These are phyloP conservation scores for Meiosimyza platycephala DNA, from an alignment of 2,888 invertebrate species.

Conservation along the genomic window DNA sequence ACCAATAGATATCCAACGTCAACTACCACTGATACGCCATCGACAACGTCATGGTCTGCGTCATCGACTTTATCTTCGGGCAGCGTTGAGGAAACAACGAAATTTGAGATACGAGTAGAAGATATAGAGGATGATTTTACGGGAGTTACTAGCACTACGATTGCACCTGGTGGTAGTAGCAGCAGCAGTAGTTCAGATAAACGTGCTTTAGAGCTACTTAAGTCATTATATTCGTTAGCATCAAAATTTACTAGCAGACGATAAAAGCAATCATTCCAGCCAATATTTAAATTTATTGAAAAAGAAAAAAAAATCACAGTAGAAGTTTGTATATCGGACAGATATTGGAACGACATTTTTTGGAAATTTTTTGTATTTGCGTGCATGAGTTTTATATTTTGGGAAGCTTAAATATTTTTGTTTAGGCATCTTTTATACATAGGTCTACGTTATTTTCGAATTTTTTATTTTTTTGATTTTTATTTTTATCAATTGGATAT, in stretches of 20 bases:
- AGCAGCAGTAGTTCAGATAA: constrained; percentile 73
- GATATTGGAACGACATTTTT: no score
- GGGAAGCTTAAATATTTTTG: no score
- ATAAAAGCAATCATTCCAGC: constrained; percentile 44
- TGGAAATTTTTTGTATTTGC: no score
- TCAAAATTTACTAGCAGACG: constrained; percentile 80
- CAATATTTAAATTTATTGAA: no score
- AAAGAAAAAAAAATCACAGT: no score
- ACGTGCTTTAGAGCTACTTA: constrained; percentile 83
- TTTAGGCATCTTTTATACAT: no score
- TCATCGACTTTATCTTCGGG: constrained; percentile 38
- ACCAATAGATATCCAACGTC: constrained; percentile 52
- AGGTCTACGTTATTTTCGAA: no score
- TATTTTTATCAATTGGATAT: no score
- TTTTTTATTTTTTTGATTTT: no score
- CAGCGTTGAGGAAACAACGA: constrained; percentile 63
- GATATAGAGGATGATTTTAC: constrained; percentile 56
- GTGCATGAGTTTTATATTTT: no score
- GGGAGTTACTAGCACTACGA: constrained; percentile 38
- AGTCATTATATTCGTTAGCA: constrained; percentile 86
- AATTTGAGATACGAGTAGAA: constrained; percentile 64
- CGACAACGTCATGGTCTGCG: constrained; percentile 45
- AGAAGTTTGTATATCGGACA: no score
- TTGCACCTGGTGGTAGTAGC: constrained; percentile 48
- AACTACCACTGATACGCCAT: constrained; percentile 52